Evolutionary conservation across 2,888 invertebrate genomes (phyloP), one percentile per base, ranked within the genome.

Genomic region (Caenorhabditis drosophilae): DNA sequence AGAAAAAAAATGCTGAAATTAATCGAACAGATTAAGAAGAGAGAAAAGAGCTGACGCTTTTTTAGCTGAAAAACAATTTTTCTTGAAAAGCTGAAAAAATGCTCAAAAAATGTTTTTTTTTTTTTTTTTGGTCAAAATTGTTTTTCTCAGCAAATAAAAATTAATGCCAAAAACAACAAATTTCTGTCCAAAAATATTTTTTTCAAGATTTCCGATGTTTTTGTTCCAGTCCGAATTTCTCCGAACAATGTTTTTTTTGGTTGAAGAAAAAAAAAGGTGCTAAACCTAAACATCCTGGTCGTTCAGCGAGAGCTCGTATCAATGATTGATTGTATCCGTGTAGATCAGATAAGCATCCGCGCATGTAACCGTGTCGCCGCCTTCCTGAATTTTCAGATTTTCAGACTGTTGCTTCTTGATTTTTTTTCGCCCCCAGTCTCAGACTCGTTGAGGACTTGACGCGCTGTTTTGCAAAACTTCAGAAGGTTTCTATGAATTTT

Each of bases 341-440:
- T 20, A 82, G 71, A 70, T 82, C 81, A 4, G 79, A 77, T 41
- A 82, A 67, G 67, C 82, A 82, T n/a, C 82, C 82, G 15, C 82
- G 68, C 76, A 82, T 74, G 60, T 76, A 82, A 27, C 80, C 80
- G 62, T 69, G 69, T 45, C 80, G 73, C 51, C 77, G 66, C 49
- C 81, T 62, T 18, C 82, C 81, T 81, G 44, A 47, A 75, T 67
- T 18, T 1, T 12, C 2, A n/a, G n/a, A n/a, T n/a, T n/a, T n/a
- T n/a, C n/a, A n/a, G n/a, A n/a, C n/a, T n/a, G n/a, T n/a, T n/a
- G n/a, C n/a, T n/a, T n/a, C n/a, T n/a, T n/a, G n/a, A n/a, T n/a
- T n/a, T n/a, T n/a, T n/a, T n/a, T n/a, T n/a, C n/a, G n/a, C n/a
- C n/a, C n/a, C n/a, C n/a, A n/a, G n/a, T n/a, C n/a, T n/a, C n/a